Evolutionary conservation across 2,888 invertebrate species (phyloP).

Genomic region (Microctonus brassicae): DNA sequence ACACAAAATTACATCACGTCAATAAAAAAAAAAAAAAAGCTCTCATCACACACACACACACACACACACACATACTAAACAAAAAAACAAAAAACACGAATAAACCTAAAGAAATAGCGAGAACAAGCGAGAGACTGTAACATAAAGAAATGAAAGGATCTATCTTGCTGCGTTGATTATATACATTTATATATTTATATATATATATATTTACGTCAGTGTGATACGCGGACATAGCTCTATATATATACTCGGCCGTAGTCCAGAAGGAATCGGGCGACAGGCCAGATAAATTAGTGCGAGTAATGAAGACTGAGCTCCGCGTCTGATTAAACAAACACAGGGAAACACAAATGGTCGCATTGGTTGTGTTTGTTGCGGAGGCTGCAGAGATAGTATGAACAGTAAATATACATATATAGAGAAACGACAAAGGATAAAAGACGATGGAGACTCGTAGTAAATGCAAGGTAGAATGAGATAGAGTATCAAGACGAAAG

Average conservation of each 20-base stretch:
- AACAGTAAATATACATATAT: neutral
- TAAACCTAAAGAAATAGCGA: neutral
- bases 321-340: constrained; percentile 67
- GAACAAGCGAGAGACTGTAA: neutral
- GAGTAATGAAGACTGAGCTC: constrained; percentile 66
- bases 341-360: constrained; percentile 59
- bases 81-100: neutral
- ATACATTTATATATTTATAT: neutral
- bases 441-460: constrained; percentile 21
- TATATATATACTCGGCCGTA: constrained; percentile 15
- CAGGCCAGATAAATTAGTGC: constrained; percentile 65
- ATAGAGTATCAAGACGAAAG: constrained; percentile 25
- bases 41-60: too few relatives aligned
- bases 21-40: neutral
- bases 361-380: constrained; percentile 33
- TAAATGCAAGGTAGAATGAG: constrained; percentile 28
- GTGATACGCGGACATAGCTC: constrained; percentile 31
- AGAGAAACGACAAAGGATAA: neutral
- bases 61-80: too few relatives aligned
- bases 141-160: neutral
- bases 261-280: constrained; percentile 56
- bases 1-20: neutral
- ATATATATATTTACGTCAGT: constrained; percentile 32
- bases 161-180: neutral
- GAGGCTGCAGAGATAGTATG: constrained; percentile 27